Conservation (phyloP, 2,113 vertebrate species). For the Lepisosteus oculatus region DNA sequence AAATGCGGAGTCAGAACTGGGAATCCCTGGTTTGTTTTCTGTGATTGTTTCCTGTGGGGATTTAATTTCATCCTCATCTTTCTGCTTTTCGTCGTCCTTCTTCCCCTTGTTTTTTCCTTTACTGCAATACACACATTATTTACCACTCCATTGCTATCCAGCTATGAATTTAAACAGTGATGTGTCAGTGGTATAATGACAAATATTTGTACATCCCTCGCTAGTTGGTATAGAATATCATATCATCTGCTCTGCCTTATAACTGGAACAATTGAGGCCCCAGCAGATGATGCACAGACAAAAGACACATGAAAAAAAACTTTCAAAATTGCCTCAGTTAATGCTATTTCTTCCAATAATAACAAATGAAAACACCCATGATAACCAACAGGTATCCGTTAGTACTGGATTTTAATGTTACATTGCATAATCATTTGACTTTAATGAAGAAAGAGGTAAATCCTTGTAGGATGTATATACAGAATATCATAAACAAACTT, state of each 20-base stretch:
- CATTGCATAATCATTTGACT: too few relatives aligned
- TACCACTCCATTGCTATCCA: too few relatives aligned
- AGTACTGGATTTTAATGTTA: too few relatives aligned
- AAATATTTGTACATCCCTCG: background rate
- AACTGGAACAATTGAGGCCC: background rate
- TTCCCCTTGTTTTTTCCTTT: constrained; percentile 31
- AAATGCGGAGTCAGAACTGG: constrained; percentile 45
- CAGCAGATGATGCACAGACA: background rate
- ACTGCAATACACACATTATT: constrained; percentile 24
- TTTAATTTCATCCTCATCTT: constrained; percentile 31
- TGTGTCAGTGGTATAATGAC: background rate
- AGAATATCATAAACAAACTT: too few relatives aligned
- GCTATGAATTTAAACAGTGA: background rate
- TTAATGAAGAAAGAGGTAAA: too few relatives aligned
- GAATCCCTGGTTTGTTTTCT: constrained; percentile 24
- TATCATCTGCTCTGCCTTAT: background rate
- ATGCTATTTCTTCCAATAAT: too few relatives aligned
- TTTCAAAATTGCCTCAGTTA: too few relatives aligned
- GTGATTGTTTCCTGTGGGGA: background rate
- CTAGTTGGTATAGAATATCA: background rate
- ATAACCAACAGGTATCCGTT: too few relatives aligned
- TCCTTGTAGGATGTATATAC: too few relatives aligned
- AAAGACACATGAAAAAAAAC: too few relatives aligned
- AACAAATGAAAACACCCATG: too few relatives aligned
- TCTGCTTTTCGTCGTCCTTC: constrained; percentile 44